Percentiles rank a stretch among this genome's conserved stretches.
These are phyloP conservation scores for Dasyurus viverrinus DNA, from an alignment of 2,113 vertebrate genomes.

Conservation along the genomic window DNA sequence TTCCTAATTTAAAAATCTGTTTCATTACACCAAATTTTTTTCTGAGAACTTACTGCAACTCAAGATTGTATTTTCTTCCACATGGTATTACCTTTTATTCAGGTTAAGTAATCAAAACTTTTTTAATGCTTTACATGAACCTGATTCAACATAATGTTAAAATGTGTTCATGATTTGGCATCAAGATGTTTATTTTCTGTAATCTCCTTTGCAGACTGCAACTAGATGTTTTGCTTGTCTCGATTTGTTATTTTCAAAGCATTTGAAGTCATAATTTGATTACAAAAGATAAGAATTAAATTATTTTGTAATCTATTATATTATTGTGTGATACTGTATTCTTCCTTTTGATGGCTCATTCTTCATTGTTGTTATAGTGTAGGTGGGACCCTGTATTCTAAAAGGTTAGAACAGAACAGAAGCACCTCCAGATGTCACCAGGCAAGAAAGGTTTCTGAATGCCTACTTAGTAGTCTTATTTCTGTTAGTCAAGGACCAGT, in stretches of 20 bases:
- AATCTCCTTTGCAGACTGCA: slow-evolving; percentile 9
- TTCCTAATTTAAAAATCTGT: neutral
- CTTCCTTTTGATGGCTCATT: neutral
- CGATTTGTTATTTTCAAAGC: slow-evolving; percentile 56
- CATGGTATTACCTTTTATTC: neutral
- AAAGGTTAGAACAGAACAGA: neutral
- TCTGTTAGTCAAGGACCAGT: neutral
- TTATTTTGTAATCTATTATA: slow-evolving; percentile 30
- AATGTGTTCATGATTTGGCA: slow-evolving; percentile 17
- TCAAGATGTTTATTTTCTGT: slow-evolving; percentile 44
- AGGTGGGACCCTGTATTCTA: neutral
- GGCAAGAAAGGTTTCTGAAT: neutral
- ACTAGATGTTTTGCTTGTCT: slow-evolving; percentile 45
- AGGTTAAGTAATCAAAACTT: neutral
- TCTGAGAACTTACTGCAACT: neutral
- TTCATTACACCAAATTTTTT: neutral
- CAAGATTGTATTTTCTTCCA: slow-evolving; percentile 1
- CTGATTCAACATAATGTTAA: slow-evolving; percentile 24
- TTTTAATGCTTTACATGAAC: slow-evolving; percentile 19
- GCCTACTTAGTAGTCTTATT: neutral
- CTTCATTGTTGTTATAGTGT: neutral
- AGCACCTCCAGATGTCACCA: neutral
- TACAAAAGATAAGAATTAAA: slow-evolving; percentile 51
- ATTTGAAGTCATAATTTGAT: slow-evolving; percentile 46
- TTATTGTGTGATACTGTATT: neutral